Percentiles rank a stretch among this genome's conserved stretches.
Evolutionary conservation across 2,888 invertebrate genomes (phyloP).

Genomic region (Drosophila barbarae): DNA sequence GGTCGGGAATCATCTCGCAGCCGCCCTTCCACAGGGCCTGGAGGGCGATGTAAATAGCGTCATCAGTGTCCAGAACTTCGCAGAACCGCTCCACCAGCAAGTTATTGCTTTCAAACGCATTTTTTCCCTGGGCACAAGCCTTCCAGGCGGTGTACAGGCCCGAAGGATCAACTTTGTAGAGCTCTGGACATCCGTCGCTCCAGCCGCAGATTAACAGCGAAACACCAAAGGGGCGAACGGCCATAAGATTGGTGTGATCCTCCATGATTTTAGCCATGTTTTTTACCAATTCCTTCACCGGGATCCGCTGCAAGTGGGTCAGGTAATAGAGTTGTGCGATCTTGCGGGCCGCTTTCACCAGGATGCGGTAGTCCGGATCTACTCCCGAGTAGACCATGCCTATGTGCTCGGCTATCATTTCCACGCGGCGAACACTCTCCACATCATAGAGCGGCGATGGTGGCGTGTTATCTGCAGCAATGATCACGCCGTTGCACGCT

Average conservation of each 20-base stretch:
- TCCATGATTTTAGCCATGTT: conserved; percentile 98
- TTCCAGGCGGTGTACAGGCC: conserved; percentile 99
- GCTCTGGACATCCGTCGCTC: conserved; percentile 94
- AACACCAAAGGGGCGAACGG: conserved; percentile 99
- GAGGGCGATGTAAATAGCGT: conserved; percentile 99
- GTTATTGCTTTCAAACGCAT: conserved; percentile 98
- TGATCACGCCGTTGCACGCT: conserved; percentile 98
- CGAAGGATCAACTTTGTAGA: conserved; percentile 99
- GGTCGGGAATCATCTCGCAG: conserved; percentile 99
- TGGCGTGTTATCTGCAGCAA: conserved; percentile 99
- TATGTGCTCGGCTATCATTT: conserved; percentile 95
- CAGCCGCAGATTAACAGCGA: conserved; percentile 98
- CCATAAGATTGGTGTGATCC: conserved; percentile 99
- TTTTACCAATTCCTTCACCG: conserved; percentile 97
- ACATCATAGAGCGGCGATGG: conserved; percentile 98
- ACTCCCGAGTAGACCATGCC: conserved; percentile 99
- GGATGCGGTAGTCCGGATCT: conserved; percentile 94
- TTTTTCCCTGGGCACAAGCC: conserved; percentile 99
- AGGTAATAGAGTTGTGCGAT: conserved; percentile 96
- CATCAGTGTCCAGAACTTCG: conserved; percentile 96
- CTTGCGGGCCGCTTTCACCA: conserved; percentile 95
- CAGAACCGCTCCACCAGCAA: conserved; percentile 98
- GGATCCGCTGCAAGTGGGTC: conserved; percentile 95
- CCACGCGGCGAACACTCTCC: conserved; percentile 97
- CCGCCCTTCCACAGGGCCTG: conserved; percentile 98